Evolutionary conservation across 1,140 invertebrate species (phyloP).

Genomic region (Neodiprion virginianus): DNA sequence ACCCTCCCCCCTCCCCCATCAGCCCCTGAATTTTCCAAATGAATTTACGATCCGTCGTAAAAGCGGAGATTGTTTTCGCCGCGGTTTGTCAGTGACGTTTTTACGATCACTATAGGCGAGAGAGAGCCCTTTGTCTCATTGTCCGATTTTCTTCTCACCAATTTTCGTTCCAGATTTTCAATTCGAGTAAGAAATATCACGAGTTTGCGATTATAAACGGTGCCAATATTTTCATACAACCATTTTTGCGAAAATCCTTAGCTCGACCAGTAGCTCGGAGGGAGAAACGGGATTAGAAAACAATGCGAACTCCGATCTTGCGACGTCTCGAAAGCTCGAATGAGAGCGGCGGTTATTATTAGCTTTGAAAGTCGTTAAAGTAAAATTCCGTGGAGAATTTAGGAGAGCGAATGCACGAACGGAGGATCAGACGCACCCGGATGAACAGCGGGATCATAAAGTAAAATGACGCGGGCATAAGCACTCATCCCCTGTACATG

Average conservation of each 20-base stretch:
- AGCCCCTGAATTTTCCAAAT: not conserved
- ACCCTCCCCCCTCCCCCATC: not conserved
- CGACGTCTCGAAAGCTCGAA: no score
- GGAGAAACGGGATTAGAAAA: no score
- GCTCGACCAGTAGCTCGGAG: no score
- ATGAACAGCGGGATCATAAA: not conserved
- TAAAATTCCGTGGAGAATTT: not conserved
- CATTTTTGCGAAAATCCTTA: no score
- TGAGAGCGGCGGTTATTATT: not conserved
- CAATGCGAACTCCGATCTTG: no score
- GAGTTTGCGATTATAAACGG: no score
- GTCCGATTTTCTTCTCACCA: not conserved
- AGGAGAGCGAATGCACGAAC: no score
- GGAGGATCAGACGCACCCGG: not conserved
- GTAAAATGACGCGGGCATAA: not conserved
- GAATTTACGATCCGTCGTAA: constrained; percentile 4
- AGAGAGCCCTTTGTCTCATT: not conserved
- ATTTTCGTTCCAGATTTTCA: no score
- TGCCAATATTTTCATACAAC: no score
- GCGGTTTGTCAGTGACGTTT: constrained; percentile 5
- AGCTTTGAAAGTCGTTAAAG: not conserved
- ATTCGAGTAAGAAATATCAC: no score
- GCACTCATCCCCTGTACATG: not conserved
- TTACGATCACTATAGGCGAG: not conserved
- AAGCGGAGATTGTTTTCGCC: constrained; percentile 4